A percentile compares a stretch with the other conserved stretches of the same genome.
phyloP scores from a whole-genome alignment of 2,888 invertebrate species.

The Mactromeris polynyma region DNA sequence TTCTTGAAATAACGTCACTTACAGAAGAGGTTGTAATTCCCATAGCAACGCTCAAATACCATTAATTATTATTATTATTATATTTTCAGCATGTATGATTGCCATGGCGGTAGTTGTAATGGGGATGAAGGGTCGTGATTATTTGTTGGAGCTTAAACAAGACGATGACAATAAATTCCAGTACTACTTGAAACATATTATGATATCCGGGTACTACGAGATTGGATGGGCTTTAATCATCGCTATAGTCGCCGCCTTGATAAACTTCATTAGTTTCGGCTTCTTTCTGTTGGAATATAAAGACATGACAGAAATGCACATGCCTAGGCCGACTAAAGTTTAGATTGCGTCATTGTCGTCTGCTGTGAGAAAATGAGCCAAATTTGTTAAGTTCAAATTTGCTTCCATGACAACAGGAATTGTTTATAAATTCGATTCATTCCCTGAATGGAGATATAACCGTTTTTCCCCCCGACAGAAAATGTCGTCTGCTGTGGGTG shows the following conservation, averaged over 20 bases:
- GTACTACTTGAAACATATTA: slow-evolving; percentile 55
- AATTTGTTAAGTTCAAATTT: neutral
- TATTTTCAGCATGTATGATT: slow-evolving; percentile 68
- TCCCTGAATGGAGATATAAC: neutral
- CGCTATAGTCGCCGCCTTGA: slow-evolving; percentile 65
- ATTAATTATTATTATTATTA: too few species aligned
- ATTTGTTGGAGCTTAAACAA: slow-evolving; percentile 59
- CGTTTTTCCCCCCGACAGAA: too few species aligned
- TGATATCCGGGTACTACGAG: slow-evolving; percentile 65
- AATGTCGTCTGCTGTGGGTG: too few species aligned
- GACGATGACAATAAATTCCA: slow-evolving; percentile 50
- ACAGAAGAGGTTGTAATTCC: too few species aligned
- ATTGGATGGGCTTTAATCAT: slow-evolving; percentile 70
- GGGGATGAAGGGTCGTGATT: slow-evolving; percentile 67
- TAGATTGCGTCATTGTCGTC: neutral
- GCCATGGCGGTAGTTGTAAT: slow-evolving; percentile 69
- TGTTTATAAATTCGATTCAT: neutral
- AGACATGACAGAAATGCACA: slow-evolving; percentile 60
- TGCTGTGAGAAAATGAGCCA: neutral
- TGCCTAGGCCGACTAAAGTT: slow-evolving; percentile 61
- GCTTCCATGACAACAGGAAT: neutral
- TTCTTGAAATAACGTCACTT: too few species aligned
- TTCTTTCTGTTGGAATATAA: slow-evolving; percentile 70
- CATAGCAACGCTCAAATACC: too few species aligned
- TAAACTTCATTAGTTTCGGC: slow-evolving; percentile 64